Conservation (phyloP, 2,113 vertebrate genomes). For the Pandion haliaetus region DNA sequence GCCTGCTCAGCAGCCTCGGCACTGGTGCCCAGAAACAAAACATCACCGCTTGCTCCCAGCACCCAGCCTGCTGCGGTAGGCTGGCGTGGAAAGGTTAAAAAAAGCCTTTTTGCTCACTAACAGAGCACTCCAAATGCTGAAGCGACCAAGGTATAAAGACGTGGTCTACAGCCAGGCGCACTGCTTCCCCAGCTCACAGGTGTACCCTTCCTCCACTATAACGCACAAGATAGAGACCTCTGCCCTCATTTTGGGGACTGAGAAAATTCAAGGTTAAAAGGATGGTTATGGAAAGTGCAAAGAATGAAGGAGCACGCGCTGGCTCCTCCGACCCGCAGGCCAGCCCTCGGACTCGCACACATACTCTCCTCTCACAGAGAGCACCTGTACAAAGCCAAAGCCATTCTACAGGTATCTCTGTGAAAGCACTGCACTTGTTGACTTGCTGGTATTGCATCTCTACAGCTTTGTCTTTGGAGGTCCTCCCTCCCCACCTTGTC, state of each 20-base stretch:
- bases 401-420: background rate
- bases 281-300: background rate
- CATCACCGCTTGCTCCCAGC: fast-evolving
- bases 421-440: background rate
- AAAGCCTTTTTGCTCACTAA: background rate
- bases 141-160: background rate
- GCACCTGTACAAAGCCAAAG: background rate
- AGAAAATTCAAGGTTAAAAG: background rate
- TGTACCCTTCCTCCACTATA: background rate
- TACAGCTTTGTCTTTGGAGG: background rate
- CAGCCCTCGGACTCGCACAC: background rate
- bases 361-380: background rate
- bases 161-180: background rate
- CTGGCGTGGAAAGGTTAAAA: background rate
- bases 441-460: background rate
- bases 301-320: background rate
- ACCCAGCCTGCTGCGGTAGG: fast-evolving
- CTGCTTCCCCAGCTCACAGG: background rate
- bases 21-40: background rate
- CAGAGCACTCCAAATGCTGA: background rate
- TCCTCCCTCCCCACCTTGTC: background rate
- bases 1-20: background rate
- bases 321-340: fast-evolving
- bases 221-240: fast-evolving
- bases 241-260: background rate